Percentiles rank a stretch among this genome's conserved stretches.
These are phyloP conservation scores for Eupleurogrammus muticus DNA, from an alignment of 2,797 vertebrate genomes.

Conservation along the genomic window DNA sequence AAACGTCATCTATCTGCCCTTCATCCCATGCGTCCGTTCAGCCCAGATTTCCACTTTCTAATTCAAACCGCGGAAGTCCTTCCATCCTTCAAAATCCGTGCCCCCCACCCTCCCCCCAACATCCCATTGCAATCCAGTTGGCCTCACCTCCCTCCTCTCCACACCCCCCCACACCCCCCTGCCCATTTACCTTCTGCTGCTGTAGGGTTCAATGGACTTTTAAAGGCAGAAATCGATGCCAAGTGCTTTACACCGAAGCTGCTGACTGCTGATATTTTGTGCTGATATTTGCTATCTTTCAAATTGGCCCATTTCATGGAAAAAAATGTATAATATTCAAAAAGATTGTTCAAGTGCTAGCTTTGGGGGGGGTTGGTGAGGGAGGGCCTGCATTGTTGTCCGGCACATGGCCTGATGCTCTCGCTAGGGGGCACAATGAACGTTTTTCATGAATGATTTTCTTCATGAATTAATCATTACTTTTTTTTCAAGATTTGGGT, in stretches of 20 bases:
- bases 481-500: no score
- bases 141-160: slow-evolving; percentile 27
- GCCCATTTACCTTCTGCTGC: slow-evolving; percentile 54
- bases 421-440: not conserved
- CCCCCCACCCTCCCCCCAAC: slow-evolving; percentile 50
- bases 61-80: slow-evolving; percentile 59
- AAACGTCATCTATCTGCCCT: slow-evolving; percentile 66
- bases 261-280: slow-evolving; percentile 64
- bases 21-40: slow-evolving; percentile 63
- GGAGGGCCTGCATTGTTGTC: not conserved
- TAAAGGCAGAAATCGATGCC: slow-evolving; percentile 52
- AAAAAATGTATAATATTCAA: slow-evolving; percentile 29
- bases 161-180: not conserved
- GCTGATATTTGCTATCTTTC: slow-evolving; percentile 56
- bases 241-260: slow-evolving; percentile 50
- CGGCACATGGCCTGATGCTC: not conserved
- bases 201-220: slow-evolving; percentile 54
- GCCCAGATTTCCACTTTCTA: slow-evolving; percentile 67
- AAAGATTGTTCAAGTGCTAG: slow-evolving; percentile 25
- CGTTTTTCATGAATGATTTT: not conserved
- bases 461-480: no score
- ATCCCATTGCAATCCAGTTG: slow-evolving; percentile 59
- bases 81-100: slow-evolving; percentile 44
- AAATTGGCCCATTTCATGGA: slow-evolving; percentile 64
- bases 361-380: not conserved